phyloP scores from a whole-genome alignment of 1,140 invertebrate genomes.

The Arctopsyche grandis region DNA sequence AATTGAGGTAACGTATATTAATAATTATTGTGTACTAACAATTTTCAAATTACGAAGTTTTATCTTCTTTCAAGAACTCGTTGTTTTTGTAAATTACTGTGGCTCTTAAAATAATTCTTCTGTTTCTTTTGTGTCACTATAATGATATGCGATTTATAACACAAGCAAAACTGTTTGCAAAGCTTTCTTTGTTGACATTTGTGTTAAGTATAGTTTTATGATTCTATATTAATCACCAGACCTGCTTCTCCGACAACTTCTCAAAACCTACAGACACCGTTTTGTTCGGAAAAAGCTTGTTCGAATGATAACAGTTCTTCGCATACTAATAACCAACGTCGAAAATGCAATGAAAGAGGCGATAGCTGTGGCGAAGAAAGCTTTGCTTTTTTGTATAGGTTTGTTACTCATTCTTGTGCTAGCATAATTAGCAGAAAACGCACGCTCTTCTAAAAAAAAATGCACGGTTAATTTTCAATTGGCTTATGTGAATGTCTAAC shows the following conservation, averaged over 20 bases:
- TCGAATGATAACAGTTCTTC: constrained; percentile 7
- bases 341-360: constrained; percentile 39
- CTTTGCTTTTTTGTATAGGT: constrained; percentile 43
- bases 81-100: too few relatives aligned
- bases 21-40: too few relatives aligned
- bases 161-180: too few relatives aligned
- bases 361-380: constrained; percentile 47
- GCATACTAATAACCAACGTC: background rate
- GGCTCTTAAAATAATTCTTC: too few relatives aligned
- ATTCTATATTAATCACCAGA: constrained; percentile 35
- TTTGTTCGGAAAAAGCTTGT: constrained; percentile 46
- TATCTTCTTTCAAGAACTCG: too few relatives aligned
- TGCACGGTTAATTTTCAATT: too few relatives aligned
- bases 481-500: too few relatives aligned
- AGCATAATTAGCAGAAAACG: background rate
- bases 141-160: background rate
- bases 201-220: too few relatives aligned
- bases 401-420: constrained; percentile 18
- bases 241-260: constrained; percentile 49
- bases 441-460: too few relatives aligned
- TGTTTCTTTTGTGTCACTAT: background rate
- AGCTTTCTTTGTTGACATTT: too few relatives aligned
- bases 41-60: too few relatives aligned
- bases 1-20: background rate
- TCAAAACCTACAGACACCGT: constrained; percentile 47